phyloP scores from a whole-genome alignment of 2,113 vertebrate genomes.

The Lagopus leucura region DNA sequence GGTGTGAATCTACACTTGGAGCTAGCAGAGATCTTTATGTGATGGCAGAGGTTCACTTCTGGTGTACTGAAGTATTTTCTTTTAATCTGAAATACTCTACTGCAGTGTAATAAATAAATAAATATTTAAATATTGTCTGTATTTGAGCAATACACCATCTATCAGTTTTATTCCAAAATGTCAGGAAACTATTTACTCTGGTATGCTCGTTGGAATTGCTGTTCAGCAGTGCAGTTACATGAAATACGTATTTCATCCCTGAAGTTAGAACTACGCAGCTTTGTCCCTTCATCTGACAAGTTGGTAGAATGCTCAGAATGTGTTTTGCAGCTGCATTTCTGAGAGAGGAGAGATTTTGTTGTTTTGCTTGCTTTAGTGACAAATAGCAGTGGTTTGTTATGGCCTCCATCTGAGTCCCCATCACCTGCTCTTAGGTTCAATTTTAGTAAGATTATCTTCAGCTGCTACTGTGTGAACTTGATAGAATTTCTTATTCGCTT shows the following conservation, averaged over 20 bases:
- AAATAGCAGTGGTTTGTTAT: slow-evolving; percentile 33
- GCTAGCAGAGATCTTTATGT: not conserved
- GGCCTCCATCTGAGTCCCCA: slow-evolving; percentile 18
- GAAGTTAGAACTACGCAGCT: not conserved
- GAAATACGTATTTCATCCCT: not conserved
- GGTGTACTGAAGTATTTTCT: not conserved
- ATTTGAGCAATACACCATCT: not conserved
- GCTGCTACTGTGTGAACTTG: not conserved
- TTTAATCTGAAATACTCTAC: not conserved
- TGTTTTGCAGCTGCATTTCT: not conserved
- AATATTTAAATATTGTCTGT: not conserved
- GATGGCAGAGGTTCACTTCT: not conserved
- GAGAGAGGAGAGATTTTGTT: slow-evolving; percentile 20
- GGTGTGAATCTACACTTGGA: not conserved
- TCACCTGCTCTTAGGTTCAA: not conserved
- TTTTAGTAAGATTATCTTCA: slow-evolving; percentile 42
- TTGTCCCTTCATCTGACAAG: not conserved
- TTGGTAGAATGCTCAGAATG: not conserved
- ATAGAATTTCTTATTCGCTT: not conserved
- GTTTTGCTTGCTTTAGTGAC: slow-evolving; percentile 31
- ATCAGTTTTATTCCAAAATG: not conserved
- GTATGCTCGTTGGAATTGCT: not conserved
- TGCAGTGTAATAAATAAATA: not conserved
- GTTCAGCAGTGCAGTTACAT: not conserved
- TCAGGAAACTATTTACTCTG: not conserved